Conservation (phyloP, 2,113 vertebrate species). For the Siphamia tubifer region DNA sequence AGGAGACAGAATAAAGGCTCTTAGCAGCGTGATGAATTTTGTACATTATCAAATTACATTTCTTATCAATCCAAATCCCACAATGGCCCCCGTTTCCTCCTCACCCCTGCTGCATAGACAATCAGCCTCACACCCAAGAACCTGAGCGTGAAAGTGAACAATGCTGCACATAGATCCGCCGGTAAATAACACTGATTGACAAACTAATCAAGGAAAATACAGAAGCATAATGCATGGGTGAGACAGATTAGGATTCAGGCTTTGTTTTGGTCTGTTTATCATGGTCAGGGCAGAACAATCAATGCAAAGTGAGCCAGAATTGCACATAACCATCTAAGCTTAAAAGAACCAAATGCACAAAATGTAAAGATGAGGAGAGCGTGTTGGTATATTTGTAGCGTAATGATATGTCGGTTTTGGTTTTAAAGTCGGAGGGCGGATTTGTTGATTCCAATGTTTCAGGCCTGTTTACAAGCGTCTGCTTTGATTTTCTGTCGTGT, state of each 20-base stretch:
- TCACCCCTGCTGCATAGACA: background rate
- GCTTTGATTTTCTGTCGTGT: slow-evolving; percentile 27
- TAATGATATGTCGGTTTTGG: slow-evolving; percentile 2
- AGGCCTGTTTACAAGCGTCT: background rate
- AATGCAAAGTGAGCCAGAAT: background rate
- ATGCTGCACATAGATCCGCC: background rate
- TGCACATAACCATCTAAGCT: background rate
- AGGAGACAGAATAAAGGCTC: slow-evolving; percentile 56
- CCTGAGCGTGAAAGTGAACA: slow-evolving; percentile 19
- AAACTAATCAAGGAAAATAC: background rate
- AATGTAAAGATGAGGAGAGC: too few species aligned
- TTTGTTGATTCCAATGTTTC: slow-evolving; percentile 2
- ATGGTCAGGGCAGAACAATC: background rate
- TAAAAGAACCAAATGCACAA: too few species aligned
- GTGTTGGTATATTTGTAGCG: too few species aligned
- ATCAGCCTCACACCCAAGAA: slow-evolving; percentile 22
- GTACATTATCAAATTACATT: slow-evolving; percentile 70
- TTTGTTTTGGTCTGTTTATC: background rate
- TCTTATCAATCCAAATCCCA: slow-evolving; percentile 52
- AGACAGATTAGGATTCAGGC: background rate
- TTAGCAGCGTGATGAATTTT: slow-evolving; percentile 65
- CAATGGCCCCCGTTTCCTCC: background rate
- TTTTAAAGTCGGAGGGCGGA: background rate
- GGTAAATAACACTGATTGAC: slow-evolving; percentile 1
- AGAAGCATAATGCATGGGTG: too few species aligned